Conservation (phyloP, 1,140 invertebrate genomes). For the Brachionus koreanus region DNA sequence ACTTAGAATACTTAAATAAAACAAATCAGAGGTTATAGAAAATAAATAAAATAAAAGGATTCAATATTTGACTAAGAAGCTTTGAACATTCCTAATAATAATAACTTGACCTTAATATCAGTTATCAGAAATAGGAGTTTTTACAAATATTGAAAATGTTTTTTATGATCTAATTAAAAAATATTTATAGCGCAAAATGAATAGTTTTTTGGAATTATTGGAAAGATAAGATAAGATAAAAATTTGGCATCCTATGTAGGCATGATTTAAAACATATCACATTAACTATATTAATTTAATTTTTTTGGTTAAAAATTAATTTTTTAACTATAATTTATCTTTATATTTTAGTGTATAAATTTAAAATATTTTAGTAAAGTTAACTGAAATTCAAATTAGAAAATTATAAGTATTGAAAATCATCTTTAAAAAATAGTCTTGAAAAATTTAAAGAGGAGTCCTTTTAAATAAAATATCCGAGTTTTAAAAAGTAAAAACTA, state of each 20-base stretch:
- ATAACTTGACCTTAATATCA: not conserved
- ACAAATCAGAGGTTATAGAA: not conserved
- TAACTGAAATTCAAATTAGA: not conserved
- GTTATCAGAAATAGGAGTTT: slow-evolving; percentile 3
- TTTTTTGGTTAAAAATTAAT: no score
- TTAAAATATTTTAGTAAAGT: not conserved
- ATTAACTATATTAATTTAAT: not conserved
- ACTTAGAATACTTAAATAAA: not conserved
- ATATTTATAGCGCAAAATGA: not conserved
- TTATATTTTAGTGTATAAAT: not conserved
- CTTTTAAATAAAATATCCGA: not conserved
- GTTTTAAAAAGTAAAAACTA: not conserved
- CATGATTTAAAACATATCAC: not conserved
- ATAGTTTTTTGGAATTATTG: not conserved
- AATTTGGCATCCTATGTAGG: not conserved
- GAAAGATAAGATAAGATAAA: not conserved
- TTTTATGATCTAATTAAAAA: not conserved
- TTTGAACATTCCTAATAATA: not conserved
- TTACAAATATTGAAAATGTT: not conserved
- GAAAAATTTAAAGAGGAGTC: not conserved
- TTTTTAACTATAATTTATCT: no score
- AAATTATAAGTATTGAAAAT: not conserved
- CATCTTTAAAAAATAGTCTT: not conserved
- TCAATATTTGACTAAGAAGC: not conserved
- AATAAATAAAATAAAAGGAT: not conserved